phyloP scores from a whole-genome alignment of 2,888 invertebrate species.

The Cactoblastis cactorum region DNA sequence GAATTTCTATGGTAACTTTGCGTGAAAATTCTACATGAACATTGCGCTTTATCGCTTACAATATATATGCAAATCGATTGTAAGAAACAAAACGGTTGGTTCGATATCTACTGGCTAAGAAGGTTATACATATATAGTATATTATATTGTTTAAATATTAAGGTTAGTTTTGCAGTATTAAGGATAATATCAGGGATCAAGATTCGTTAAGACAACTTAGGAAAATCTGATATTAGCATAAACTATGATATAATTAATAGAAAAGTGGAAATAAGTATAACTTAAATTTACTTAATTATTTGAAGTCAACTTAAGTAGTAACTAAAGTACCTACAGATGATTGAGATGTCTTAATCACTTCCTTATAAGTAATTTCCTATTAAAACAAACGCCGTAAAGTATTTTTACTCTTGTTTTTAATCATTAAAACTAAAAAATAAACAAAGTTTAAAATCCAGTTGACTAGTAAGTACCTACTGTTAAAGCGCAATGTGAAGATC shows the following conservation, averaged over 20 bases:
- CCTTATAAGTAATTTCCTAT: neutral
- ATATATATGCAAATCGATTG: constrained; percentile 39
- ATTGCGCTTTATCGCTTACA: constrained; percentile 40
- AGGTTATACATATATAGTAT: no score
- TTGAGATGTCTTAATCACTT: neutral
- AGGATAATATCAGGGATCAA: no score
- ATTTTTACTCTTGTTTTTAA: neutral
- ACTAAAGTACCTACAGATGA: no score
- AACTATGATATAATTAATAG: no score
- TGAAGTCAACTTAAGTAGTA: no score
- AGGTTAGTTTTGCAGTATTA: no score
- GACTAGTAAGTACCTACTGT: neutral
- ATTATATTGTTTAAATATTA: no score
- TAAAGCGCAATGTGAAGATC: neutral
- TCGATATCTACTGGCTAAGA: neutral
- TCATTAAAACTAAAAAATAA: neutral
- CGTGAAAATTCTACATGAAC: constrained; percentile 51
- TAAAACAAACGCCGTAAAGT: neutral
- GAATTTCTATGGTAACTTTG: constrained; percentile 34
- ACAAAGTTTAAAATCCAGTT: neutral
- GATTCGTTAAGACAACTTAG: no score
- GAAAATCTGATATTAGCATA: no score
- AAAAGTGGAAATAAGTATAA: no score
- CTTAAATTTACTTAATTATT: no score
- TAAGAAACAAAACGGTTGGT: neutral